phyloP scores from a whole-genome alignment of 2,888 invertebrate species.

The Dione vanillae region DNA sequence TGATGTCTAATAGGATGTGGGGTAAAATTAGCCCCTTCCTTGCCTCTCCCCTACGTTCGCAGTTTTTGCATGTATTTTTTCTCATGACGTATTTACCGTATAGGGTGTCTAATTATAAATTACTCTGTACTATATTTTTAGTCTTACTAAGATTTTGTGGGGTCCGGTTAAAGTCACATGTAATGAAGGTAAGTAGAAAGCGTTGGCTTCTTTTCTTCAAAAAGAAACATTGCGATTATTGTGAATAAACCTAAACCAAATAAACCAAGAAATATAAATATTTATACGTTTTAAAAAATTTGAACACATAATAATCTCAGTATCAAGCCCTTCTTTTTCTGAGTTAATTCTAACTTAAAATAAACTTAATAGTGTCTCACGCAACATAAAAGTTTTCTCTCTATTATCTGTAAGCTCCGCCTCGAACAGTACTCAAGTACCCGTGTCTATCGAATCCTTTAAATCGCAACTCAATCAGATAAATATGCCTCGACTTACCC shows the following conservation, averaged over 20 bases:
- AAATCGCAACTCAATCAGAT: slow-evolving; percentile 8
- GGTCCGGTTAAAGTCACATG: too few species aligned
- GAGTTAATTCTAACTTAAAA: background rate
- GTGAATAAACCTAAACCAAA: too few species aligned
- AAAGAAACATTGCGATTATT: too few species aligned
- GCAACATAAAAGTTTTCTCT: background rate
- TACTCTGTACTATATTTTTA: too few species aligned
- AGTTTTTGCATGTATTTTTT: background rate
- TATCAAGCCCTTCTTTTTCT: background rate
- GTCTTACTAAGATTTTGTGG: too few species aligned
- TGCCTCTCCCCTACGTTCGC: background rate
- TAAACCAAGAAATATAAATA: too few species aligned
- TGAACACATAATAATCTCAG: too few species aligned
- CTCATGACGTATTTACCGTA: too few species aligned
- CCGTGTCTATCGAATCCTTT: slow-evolving; percentile 4
- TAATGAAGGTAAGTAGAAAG: too few species aligned
- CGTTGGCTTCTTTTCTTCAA: too few species aligned
- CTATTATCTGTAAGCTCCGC: background rate
- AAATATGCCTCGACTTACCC: slow-evolving; percentile 10
- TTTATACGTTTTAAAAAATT: too few species aligned
- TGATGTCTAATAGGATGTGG: slow-evolving; percentile 42
- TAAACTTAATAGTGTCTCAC: background rate
- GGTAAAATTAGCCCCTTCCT: slow-evolving; percentile 30
- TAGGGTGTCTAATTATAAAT: too few species aligned
- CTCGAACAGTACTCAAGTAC: background rate